Evolutionary conservation across 2,888 invertebrate genomes (phyloP).

Genomic region (Amphipyra tragopoginis): DNA sequence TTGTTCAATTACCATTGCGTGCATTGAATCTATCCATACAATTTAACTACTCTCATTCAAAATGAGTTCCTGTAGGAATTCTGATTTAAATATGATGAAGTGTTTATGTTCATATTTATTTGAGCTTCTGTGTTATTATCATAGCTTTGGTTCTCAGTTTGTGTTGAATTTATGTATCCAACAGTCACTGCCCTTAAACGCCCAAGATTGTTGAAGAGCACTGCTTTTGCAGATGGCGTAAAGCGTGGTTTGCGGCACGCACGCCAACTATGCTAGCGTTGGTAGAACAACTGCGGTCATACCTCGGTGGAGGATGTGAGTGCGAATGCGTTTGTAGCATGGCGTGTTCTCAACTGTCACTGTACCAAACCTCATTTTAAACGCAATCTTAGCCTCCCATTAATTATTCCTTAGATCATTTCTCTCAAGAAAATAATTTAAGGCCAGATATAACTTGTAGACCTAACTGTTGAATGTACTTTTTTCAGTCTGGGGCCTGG

Average conservation of each 20-base stretch:
- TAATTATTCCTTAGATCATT: conserved; percentile 2
- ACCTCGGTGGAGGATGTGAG: conserved; percentile 89
- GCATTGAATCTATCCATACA: conserved; percentile 9
- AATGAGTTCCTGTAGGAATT: conserved; percentile 4
- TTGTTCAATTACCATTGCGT: conserved; percentile 11
- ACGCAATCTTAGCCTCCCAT: conserved; percentile 5
- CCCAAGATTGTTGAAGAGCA: conserved; percentile 69
- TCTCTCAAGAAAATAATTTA: neutral
- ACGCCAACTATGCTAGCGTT: conserved; percentile 88
- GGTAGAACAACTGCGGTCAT: conserved; percentile 88
- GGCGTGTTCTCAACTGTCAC: conserved; percentile 61
- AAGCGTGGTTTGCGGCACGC: conserved; percentile 83
- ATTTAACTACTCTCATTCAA: neutral
- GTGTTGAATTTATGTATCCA: conserved; percentile 31
- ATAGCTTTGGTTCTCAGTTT: conserved; percentile 35
- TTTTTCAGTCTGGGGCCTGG: neutral
- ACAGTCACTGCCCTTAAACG: conserved; percentile 32
- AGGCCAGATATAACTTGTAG: neutral
- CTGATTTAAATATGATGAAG: conserved; percentile 4
- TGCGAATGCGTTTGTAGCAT: conserved; percentile 77
- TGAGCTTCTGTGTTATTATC: conserved; percentile 18
- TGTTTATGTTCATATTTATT: conserved; percentile 8
- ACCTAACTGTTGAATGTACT: neutral
- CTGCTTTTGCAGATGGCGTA: conserved; percentile 88
- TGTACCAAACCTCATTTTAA: conserved; percentile 30